Percentiles rank a stretch among this genome's conserved stretches.
Evolutionary conservation across 2,797 vertebrate genomes (phyloP).

Genomic region (Poeciliopsis paucimaculata): DNA sequence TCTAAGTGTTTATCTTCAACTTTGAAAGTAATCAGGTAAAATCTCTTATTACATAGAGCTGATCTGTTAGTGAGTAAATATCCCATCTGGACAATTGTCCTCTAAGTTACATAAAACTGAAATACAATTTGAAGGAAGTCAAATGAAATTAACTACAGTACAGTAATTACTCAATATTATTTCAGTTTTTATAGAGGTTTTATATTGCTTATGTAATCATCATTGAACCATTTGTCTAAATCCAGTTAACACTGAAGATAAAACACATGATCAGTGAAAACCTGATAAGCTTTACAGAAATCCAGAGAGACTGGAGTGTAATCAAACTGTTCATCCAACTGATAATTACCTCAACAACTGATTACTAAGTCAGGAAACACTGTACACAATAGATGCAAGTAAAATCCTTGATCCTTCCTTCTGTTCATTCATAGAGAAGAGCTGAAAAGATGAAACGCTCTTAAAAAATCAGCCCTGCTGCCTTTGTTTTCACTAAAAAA

Average conservation of each 20-base stretch:
- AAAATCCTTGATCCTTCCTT: slow-evolving; percentile 55
- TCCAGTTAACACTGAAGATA: not conserved
- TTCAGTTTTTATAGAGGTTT: not conserved
- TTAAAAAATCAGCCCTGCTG: slow-evolving; percentile 37
- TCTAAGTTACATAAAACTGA: slow-evolving; percentile 13
- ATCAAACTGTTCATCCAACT: slow-evolving; percentile 37
- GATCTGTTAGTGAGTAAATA: slow-evolving; percentile 20
- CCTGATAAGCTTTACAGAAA: not conserved
- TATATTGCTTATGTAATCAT: not conserved
- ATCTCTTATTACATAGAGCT: slow-evolving; percentile 2
- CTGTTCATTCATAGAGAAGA: slow-evolving; percentile 35
- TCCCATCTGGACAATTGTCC: slow-evolving; percentile 20
- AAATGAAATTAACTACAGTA: not conserved
- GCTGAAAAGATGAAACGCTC: slow-evolving; percentile 30
- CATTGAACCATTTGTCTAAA: not conserved
- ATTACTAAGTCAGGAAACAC: slow-evolving; percentile 42
- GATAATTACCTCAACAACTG: slow-evolving; percentile 38
- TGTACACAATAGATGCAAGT: slow-evolving; percentile 22
- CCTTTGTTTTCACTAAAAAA: slow-evolving; percentile 13
- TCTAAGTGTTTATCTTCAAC: not conserved
- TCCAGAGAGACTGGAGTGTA: not conserved
- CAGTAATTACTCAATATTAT: not conserved
- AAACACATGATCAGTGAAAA: slow-evolving; percentile 2
- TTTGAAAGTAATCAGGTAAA: slow-evolving; percentile 12
- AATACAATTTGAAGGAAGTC: slow-evolving; percentile 22